Conservation (phyloP, 2,113 vertebrate genomes). For the Crotalus horridus region DNA sequence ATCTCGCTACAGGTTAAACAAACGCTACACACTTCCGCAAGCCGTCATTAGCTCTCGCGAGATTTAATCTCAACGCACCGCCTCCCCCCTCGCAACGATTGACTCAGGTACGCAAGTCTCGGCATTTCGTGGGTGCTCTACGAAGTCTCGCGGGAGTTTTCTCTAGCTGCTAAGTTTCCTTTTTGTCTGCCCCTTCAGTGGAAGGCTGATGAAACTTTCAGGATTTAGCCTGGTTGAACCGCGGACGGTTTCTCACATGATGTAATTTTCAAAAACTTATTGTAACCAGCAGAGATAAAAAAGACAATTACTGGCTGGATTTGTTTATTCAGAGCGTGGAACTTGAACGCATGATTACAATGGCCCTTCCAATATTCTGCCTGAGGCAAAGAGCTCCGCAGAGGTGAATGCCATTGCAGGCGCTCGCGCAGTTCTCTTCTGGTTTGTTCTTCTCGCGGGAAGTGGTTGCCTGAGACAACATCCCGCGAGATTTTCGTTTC, state of each 20-base stretch:
- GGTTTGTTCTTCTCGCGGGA: not conserved
- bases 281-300: too few species aligned
- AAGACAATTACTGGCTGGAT: not conserved
- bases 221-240: not conserved
- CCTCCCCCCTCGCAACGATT: not conserved
- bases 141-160: not conserved
- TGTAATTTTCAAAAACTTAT: not conserved
- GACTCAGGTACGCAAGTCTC: not conserved
- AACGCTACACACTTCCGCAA: not conserved
- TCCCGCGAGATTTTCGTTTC: not conserved
- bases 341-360: too few species aligned
- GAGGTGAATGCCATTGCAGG: too few species aligned
- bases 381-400: not conserved
- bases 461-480: not conserved
- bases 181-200: not conserved
- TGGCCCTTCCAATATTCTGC: not conserved
- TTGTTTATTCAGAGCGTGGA: not conserved
- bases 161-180: too few species aligned
- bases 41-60: not conserved
- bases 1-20: not conserved
- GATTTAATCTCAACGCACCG: not conserved
- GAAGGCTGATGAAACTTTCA: not conserved
- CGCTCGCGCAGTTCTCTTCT: not conserved
- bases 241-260: not conserved
- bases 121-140: not conserved